Evolutionary conservation across 2,113 vertebrate genomes (phyloP).

Genomic region (Condylura cristata): DNA sequence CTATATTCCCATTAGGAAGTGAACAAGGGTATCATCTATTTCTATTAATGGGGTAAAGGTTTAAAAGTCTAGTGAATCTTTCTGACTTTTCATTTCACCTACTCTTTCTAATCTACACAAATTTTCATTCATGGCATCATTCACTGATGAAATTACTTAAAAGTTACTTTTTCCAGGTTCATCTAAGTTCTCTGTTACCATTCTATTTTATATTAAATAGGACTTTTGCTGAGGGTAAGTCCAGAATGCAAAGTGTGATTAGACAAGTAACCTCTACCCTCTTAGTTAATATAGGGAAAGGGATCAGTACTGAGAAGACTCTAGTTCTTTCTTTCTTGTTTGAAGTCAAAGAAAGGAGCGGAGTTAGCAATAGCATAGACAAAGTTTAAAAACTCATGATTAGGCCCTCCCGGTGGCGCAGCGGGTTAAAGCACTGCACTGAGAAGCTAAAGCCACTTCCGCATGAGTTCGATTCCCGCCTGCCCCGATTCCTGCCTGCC

Average conservation of each 20-base stretch:
- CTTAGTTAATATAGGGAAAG: not conserved
- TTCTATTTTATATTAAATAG: not conserved
- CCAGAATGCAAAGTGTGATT: not conserved
- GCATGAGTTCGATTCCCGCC: too few species aligned
- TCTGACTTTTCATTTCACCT: not conserved
- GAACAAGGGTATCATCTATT: not conserved
- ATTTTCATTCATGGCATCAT: not conserved
- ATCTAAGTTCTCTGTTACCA: not conserved
- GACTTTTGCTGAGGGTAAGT: not conserved
- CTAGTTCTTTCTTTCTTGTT: not conserved
- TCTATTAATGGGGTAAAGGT: not conserved
- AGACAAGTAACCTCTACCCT: not conserved
- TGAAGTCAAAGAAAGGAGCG: not conserved
- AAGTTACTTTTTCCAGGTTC: not conserved
- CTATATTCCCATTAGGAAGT: not conserved
- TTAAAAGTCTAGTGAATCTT: slow-evolving; percentile 15
- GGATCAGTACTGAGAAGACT: not conserved
- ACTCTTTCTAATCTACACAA: not conserved
- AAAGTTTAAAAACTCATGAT: not conserved
- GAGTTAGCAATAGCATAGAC: not conserved
- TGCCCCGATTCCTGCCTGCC: too few species aligned
- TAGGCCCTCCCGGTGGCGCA: too few species aligned
- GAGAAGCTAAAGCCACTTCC: too few species aligned
- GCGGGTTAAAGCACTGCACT: too few species aligned
- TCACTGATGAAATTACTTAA: not conserved